Evolutionary conservation across 2,888 invertebrate genomes (phyloP).

Genomic region (Thumatha senex): DNA sequence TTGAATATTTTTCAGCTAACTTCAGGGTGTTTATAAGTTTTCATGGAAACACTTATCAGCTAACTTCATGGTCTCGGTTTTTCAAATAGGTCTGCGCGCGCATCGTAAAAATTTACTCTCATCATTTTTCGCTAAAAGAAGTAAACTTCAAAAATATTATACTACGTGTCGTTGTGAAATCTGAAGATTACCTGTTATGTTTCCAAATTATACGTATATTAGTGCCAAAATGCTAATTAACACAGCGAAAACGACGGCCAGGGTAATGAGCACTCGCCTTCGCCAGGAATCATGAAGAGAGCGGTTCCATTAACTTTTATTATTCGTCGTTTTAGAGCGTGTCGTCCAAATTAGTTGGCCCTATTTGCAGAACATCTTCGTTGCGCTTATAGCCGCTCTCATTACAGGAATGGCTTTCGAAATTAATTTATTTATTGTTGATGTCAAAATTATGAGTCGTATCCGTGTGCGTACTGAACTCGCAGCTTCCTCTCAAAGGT

Average conservation of each 20-base stretch:
- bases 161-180: slow-evolving; percentile 21
- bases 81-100: too few relatives aligned
- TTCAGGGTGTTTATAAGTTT: too few relatives aligned
- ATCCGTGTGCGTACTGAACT: slow-evolving; percentile 22
- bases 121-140: too few relatives aligned
- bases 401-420: slow-evolving; percentile 59
- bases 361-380: slow-evolving; percentile 70
- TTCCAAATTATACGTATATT: slow-evolving; percentile 71
- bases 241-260: slow-evolving; percentile 65
- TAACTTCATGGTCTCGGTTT: too few relatives aligned
- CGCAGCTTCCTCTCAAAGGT: slow-evolving; percentile 7
- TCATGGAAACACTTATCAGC: too few relatives aligned
- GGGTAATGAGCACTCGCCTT: slow-evolving; percentile 68
- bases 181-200: slow-evolving; percentile 36
- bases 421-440: slow-evolving; percentile 61
- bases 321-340: slow-evolving; percentile 77
- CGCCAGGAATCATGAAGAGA: slow-evolving; percentile 78
- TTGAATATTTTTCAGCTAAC: too few relatives aligned
- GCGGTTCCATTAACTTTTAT: slow-evolving; percentile 80
- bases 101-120: too few relatives aligned
- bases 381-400: slow-evolving; percentile 52
- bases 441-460: slow-evolving; percentile 34
- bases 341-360: slow-evolving; percentile 80
- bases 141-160: too few relatives aligned
- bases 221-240: slow-evolving; percentile 82